Conservation (phyloP, 2,888 invertebrate species). For the Drosophila paramelanica region DNA sequence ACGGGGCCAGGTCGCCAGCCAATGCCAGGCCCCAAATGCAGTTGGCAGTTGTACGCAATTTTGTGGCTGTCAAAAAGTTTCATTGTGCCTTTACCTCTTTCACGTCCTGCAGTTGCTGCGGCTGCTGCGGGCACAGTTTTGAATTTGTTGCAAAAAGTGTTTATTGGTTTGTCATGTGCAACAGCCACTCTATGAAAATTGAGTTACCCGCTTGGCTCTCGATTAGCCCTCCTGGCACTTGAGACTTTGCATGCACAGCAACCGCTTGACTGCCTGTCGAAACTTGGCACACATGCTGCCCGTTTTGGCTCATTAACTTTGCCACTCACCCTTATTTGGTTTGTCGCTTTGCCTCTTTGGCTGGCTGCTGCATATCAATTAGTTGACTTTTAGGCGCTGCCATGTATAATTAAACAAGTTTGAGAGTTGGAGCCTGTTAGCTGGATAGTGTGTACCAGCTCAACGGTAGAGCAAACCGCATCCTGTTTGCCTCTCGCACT, state of each 20-base stretch:
- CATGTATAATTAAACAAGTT: constrained; percentile 77
- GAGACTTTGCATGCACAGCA: constrained; percentile 52
- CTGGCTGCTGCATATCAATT: constrained; percentile 74
- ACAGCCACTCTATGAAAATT: constrained; percentile 74
- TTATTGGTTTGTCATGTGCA: constrained; percentile 73
- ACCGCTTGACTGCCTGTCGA: constrained; percentile 62
- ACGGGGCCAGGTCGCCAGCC: constrained; percentile 8
- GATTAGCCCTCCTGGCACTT: constrained; percentile 25
- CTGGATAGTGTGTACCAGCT: constrained; percentile 12
- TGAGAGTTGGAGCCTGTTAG: constrained; percentile 8
- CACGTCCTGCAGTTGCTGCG: constrained; percentile 2
- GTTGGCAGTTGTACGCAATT: constrained; percentile 73
- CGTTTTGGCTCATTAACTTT: constrained; percentile 75
- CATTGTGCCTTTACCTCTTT: constrained; percentile 42
- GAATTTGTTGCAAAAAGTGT: constrained; percentile 79
- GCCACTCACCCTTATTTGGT: constrained; percentile 12
- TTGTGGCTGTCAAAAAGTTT: constrained; percentile 79
- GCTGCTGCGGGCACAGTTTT: constrained; percentile 51
- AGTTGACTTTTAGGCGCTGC: constrained; percentile 78
- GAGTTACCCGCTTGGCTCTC: constrained; percentile 65
- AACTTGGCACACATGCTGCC: constrained; percentile 73
- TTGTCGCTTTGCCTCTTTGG: constrained; percentile 4
- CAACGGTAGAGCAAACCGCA: constrained; percentile 39
- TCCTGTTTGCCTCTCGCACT: constrained; percentile 62
- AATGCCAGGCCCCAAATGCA: constrained; percentile 48